phyloP scores from a whole-genome alignment of 2,797 vertebrate genomes.

The Lepilemur ruficaudatus region DNA sequence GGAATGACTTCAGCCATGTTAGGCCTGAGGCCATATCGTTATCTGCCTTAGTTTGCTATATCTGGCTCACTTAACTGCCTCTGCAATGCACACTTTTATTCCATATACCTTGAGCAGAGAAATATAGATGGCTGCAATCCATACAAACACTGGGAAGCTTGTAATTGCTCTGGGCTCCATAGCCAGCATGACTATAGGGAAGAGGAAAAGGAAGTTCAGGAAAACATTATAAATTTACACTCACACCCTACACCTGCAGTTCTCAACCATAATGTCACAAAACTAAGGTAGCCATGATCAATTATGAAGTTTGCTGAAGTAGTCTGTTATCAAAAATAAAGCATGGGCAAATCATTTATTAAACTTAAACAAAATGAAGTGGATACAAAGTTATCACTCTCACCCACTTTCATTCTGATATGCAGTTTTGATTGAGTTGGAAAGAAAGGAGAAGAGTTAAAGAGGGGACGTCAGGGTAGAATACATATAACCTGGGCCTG shows the following conservation, averaged over 20 bases:
- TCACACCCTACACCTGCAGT: neutral
- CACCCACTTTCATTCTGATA: neutral
- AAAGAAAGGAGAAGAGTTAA: neutral
- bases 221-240: neutral
- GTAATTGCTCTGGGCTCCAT: conserved; percentile 25
- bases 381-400: neutral
- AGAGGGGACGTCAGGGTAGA: neutral
- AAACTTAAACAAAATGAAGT: neutral
- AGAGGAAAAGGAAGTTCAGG: neutral
- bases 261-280: neutral
- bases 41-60: conserved; percentile 68
- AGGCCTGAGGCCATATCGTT: conserved; percentile 65
- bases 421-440: too few relatives aligned
- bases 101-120: neutral
- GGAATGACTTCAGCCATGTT: conserved; percentile 66
- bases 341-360: neutral
- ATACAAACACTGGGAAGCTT: neutral
- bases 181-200: neutral
- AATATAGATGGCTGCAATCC: conserved; percentile 23
- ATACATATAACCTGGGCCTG: accelerated
- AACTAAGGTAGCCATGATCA: neutral
- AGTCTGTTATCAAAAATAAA: conserved; percentile 32
- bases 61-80: conserved; percentile 61
- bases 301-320: neutral
- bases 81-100: conserved; percentile 45